Percentiles rank a stretch among this genome's conserved stretches.
phyloP scores from a whole-genome alignment of 2,888 invertebrate species.

The Charanyca ferruginea region DNA sequence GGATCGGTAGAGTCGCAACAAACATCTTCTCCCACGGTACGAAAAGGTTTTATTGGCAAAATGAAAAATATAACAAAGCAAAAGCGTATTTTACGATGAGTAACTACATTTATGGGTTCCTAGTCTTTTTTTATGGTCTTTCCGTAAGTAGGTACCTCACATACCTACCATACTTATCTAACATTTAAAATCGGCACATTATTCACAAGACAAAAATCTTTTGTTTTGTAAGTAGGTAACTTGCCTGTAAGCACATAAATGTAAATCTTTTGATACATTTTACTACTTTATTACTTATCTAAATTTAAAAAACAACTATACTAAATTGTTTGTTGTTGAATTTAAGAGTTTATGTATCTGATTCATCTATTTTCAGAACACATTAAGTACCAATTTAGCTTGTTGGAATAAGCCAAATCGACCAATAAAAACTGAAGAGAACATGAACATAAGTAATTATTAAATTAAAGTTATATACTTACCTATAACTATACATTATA shows the following conservation, averaged over 20 bases:
- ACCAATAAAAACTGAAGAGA: not conserved
- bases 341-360: not conserved
- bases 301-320: conserved; percentile 7
- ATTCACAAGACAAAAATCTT: not conserved
- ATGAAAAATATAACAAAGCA: conserved; percentile 38
- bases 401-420: not conserved
- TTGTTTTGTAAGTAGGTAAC: not conserved
- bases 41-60: conserved; percentile 54
- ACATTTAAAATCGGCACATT: not conserved
- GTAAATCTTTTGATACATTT: too few species aligned
- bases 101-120: not conserved
- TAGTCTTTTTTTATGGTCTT: not conserved
- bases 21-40: conserved; percentile 87
- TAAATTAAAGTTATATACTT: not conserved
- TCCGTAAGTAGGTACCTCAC: not conserved
- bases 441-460: not conserved
- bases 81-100: conserved; percentile 2
- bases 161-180: too few species aligned
- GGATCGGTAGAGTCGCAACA: conserved; percentile 91
- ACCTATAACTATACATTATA: too few species aligned
- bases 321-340: not conserved
- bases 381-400: conserved; percentile 1
- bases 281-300: not conserved
- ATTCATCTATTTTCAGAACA: not conserved
- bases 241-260: too few species aligned